These are phyloP conservation scores for Heliconius congener DNA, from an alignment of 1,140 invertebrate genomes.

Conservation along the genomic window DNA sequence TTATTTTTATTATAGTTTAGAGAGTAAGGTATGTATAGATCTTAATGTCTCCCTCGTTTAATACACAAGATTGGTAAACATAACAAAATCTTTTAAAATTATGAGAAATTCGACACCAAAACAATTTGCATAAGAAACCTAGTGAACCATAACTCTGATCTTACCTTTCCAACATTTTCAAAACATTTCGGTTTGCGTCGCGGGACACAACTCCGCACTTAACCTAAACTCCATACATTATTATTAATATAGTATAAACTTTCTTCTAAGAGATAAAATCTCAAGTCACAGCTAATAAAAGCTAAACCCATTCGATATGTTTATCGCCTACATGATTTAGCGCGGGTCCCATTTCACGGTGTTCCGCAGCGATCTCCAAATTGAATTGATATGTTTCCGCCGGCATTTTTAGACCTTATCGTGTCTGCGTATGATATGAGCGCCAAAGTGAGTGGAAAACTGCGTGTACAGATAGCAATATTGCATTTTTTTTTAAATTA, in stretches of 20 bases:
- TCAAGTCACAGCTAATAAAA: slow-evolving; percentile 63
- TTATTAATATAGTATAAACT: neutral
- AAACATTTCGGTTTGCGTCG: too few species aligned
- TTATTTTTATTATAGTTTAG: too few species aligned
- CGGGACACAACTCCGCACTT: neutral
- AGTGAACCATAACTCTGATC: too few species aligned
- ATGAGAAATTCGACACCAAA: too few species aligned
- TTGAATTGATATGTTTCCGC: slow-evolving; percentile 78
- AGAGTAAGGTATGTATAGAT: neutral
- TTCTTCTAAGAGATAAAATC: slow-evolving; percentile 31
- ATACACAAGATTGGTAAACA: too few species aligned
- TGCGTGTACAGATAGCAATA: slow-evolving; percentile 48
- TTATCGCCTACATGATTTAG: slow-evolving; percentile 73
- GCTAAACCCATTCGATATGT: slow-evolving; percentile 64
- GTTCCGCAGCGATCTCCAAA: slow-evolving; percentile 60
- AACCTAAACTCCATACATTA: neutral
- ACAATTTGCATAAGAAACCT: too few species aligned
- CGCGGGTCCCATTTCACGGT: slow-evolving; percentile 66
- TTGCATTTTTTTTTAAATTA: neutral
- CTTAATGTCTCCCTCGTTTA: neutral
- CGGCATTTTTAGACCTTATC: slow-evolving; percentile 72
- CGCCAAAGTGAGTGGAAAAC: slow-evolving; percentile 62
- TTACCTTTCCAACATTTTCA: too few species aligned
- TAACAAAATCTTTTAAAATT: too few species aligned
- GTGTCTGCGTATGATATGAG: slow-evolving; percentile 55